These are phyloP conservation scores for Aphyosemion australe DNA, from an alignment of 2,113 vertebrate species.

Conservation along the genomic window DNA sequence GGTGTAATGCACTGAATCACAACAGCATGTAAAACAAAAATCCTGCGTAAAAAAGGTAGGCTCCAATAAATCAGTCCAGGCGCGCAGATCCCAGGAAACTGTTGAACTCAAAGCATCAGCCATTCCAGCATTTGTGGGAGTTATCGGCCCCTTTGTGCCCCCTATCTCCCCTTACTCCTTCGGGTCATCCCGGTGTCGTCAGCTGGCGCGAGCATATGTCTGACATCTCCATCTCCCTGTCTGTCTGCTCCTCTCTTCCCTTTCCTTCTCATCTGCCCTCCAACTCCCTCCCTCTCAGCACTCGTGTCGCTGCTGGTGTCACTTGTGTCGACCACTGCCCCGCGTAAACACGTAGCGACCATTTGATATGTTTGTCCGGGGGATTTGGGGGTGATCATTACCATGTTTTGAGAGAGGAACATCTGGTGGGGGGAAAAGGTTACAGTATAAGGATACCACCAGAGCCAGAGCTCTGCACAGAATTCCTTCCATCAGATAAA, in stretches of 20 bases:
- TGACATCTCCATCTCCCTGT: constrained; percentile 53
- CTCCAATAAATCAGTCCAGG: constrained; percentile 61
- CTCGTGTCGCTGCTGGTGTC: constrained; percentile 67
- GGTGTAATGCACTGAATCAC: constrained; percentile 39
- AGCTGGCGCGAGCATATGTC: constrained; percentile 73
- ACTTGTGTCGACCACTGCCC: constrained; percentile 62
- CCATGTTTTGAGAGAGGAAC: constrained; percentile 81
- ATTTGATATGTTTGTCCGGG: constrained; percentile 82
- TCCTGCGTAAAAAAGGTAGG: constrained; percentile 42
- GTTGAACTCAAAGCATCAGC: constrained; percentile 61
- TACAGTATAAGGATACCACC: constrained; percentile 81
- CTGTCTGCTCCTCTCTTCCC: constrained; percentile 34
- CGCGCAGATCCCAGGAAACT: constrained; percentile 47
- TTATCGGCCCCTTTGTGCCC: constrained; percentile 59
- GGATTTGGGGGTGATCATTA: constrained; percentile 81
- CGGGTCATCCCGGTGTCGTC: constrained; percentile 64
- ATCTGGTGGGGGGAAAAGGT: constrained; percentile 85
- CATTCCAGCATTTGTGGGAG: constrained; percentile 69
- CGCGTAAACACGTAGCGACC: constrained; percentile 74
- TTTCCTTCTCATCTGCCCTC: constrained; percentile 36
- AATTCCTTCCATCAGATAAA: constrained; percentile 87
- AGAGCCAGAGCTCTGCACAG: constrained; percentile 72
- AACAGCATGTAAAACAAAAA: constrained; percentile 42
- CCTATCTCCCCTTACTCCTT: constrained; percentile 62
- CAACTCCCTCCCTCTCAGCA: constrained; percentile 13